phyloP scores from a whole-genome alignment of 2,113 vertebrate species.

The Menura novaehollandiae region DNA sequence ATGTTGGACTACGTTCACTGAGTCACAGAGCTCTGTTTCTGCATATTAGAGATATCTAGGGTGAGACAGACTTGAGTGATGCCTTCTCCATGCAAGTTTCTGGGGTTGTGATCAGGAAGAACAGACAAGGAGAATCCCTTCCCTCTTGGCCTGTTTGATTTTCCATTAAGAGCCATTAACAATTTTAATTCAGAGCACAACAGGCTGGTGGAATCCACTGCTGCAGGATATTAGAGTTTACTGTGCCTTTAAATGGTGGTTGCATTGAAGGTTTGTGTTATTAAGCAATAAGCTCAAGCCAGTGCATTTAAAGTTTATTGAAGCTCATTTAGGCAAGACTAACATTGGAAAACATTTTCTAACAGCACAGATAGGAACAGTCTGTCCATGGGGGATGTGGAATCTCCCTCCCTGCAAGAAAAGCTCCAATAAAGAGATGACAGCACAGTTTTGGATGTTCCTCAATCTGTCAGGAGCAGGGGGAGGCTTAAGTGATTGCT shows the following conservation, averaged over 20 bases:
- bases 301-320: neutral
- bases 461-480: neutral
- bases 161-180: neutral
- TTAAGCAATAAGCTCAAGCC: neutral
- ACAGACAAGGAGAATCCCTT: neutral
- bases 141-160: neutral
- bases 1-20: neutral
- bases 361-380: neutral
- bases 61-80: neutral
- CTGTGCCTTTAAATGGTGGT: neutral
- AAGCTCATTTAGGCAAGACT: neutral
- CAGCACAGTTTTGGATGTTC: neutral
- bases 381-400: neutral
- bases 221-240: neutral
- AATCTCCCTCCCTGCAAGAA: neutral
- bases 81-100: neutral
- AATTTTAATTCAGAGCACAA: neutral
- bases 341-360: neutral
- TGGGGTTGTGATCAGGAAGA: neutral
- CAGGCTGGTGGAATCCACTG: neutral
- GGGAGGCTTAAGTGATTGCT: neutral
- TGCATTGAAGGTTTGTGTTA: neutral
- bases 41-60: neutral
- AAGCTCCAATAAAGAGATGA: neutral
- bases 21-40: neutral